Conservation (phyloP, 2,888 invertebrate species). For the Apoderus coryli region DNA sequence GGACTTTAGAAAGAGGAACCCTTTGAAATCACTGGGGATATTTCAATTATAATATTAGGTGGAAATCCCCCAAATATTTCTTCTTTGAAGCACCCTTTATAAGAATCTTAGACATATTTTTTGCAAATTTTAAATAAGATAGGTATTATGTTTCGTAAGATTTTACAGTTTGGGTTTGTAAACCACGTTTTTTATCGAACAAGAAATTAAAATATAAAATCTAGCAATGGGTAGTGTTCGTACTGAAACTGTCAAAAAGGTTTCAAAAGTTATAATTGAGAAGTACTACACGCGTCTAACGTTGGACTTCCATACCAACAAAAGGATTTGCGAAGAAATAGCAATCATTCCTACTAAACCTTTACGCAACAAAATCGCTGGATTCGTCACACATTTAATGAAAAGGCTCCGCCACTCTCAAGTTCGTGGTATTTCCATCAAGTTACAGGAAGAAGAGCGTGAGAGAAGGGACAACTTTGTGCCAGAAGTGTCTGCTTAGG, state of each 20-base stretch:
- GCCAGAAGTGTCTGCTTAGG: slow-evolving; percentile 85
- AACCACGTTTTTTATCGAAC: slow-evolving; percentile 13
- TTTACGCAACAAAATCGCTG: slow-evolving; percentile 96
- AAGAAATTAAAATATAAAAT: not conserved
- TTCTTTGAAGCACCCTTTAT: no score
- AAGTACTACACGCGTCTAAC: slow-evolving; percentile 98
- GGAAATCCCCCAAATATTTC: no score
- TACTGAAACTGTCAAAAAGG: slow-evolving; percentile 99
- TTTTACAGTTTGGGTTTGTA: slow-evolving; percentile 6
- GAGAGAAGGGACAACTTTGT: slow-evolving; percentile 99
- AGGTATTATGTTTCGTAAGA: no score
- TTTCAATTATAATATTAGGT: no score
- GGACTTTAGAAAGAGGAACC: no score
- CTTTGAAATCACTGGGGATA: no score
- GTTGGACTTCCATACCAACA: slow-evolving; percentile 98
- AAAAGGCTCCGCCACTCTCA: slow-evolving; percentile 95
- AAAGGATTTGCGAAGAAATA: slow-evolving; percentile 98
- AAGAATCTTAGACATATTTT: no score
- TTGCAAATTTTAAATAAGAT: no score
- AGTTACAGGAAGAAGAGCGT: slow-evolving; percentile 98
- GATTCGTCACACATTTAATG: slow-evolving; percentile 99
- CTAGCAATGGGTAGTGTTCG: slow-evolving; percentile 89
- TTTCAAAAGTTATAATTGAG: slow-evolving; percentile 97
- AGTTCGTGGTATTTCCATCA: slow-evolving; percentile 96
- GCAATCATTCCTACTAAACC: slow-evolving; percentile 98